phyloP scores from a whole-genome alignment of 2,888 invertebrate genomes.

The Antheraea assamensis region DNA sequence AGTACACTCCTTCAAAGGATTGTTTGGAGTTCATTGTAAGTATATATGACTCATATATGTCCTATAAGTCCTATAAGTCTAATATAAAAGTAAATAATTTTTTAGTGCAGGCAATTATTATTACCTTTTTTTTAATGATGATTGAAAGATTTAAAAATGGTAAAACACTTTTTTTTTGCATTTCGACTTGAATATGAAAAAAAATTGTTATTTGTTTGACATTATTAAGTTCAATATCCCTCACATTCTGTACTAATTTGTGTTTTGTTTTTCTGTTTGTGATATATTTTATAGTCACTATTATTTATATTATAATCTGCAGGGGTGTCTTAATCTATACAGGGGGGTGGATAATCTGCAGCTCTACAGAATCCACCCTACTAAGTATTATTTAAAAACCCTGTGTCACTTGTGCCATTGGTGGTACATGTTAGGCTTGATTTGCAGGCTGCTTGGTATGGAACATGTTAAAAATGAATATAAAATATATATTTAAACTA shows the following conservation, averaged over 20 bases:
- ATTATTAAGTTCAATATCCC: too few species aligned
- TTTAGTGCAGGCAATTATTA: background rate
- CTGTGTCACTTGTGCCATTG: too few species aligned
- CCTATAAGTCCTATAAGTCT: background rate
- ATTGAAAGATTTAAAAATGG: background rate
- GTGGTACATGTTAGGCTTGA: too few species aligned
- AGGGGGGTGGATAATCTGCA: too few species aligned
- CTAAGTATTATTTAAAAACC: too few species aligned
- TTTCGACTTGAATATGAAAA: too few species aligned
- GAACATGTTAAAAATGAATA: too few species aligned
- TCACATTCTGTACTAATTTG: background rate
- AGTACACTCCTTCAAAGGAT: constrained; percentile 1
- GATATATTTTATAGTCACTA: background rate
- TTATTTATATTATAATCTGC: background rate
- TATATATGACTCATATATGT: constrained; percentile 1
- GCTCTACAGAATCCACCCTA: too few species aligned
- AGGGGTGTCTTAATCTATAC: background rate
- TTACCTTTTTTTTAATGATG: background rate
- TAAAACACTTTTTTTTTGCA: background rate
- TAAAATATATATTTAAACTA: too few species aligned
- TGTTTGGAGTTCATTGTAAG: constrained; percentile 12
- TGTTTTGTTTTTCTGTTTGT: background rate
- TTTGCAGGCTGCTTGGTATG: too few species aligned
- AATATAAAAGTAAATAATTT: background rate
- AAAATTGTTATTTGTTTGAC: too few species aligned